A percentile compares a stretch with the other conserved stretches of the same genome.
phyloP scores from a whole-genome alignment of 1,140 invertebrate species.

The Aphis gossypii region DNA sequence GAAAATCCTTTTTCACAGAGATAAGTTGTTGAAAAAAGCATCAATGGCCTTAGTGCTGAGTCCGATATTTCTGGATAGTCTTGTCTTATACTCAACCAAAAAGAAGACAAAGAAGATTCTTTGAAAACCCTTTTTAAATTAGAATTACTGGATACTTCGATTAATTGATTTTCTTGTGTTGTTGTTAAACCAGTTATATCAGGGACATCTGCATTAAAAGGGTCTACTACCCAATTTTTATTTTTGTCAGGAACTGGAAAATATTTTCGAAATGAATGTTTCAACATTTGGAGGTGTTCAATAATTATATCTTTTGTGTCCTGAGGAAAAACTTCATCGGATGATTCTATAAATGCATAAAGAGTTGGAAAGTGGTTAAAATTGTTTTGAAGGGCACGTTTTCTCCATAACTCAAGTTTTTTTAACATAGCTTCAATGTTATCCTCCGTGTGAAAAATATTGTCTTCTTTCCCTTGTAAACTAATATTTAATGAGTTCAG shows the following conservation, averaged over 20 bases:
- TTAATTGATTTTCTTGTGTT: background rate
- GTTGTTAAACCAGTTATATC: background rate
- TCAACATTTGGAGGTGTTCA: background rate
- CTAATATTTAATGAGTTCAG: background rate
- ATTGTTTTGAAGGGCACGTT: background rate
- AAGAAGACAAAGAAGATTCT: background rate
- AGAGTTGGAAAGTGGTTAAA: background rate
- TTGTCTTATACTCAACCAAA: background rate
- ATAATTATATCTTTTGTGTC: background rate
- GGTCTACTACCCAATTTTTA: background rate
- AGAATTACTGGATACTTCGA: background rate
- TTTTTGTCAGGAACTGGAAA: background rate
- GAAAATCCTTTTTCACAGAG: background rate
- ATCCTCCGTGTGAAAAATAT: background rate
- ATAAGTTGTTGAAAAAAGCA: constrained; percentile 5
- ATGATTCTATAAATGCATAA: background rate
- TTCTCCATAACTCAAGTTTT: constrained; percentile 5
- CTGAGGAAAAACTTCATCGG: background rate
- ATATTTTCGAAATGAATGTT: background rate
- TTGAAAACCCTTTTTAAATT: background rate
- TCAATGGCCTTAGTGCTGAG: background rate
- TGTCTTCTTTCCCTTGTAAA: background rate
- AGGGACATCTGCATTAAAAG: background rate
- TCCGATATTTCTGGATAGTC: background rate
- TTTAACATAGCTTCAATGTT: background rate